Evolutionary conservation across 2,797 vertebrate species (phyloP), one percentile per base, ranked within the genome.

Genomic region (Paramormyrops hopkinsi): DNA sequence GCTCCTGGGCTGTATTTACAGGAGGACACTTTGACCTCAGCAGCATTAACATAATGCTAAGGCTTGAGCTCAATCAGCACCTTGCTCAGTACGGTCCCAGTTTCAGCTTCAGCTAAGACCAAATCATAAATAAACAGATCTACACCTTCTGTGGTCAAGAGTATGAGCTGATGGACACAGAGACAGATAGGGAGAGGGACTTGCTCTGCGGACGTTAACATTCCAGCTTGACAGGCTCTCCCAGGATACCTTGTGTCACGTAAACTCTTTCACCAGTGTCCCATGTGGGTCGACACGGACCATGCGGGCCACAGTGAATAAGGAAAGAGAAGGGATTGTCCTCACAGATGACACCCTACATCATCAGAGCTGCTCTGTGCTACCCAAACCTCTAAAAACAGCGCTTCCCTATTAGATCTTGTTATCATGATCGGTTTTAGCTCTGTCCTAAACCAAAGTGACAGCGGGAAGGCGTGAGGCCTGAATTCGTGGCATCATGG

Each of bases 1-100:
- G 33, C 48, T 73, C 29, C 3, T 19, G 59, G 22, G 41, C 7
- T 22, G 25, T 8, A 8, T 6, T 29, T 65, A 84, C n/a, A 2
- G 8, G 33, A 33, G 54, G 37, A 56, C 89, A 88, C 76, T n/a
- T 56, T 90, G 62, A 88, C 90, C 50, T 87, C 79, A 86, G 88
- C 86, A 87, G 90, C 89, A 53, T 8, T 19, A 83, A 37, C 5
- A n/a, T 8, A 6, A 44, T 19, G 48, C 29, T 51, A 12, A 76
- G 8, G 25, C 46, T 46, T 86, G 29, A 37, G 4, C 17, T 89
- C 22, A 76, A 54, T 87, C 89, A 79, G 65, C 33, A 50, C 25
- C 48, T 86, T n/a, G 2, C 46, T 46, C 11, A 85, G 50, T 33
- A 51, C 37, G 48, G 11, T 53, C 44, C 48, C 19, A 29, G 59